phyloP scores from a whole-genome alignment of 2,113 vertebrate genomes.

The Perca fluviatilis region DNA sequence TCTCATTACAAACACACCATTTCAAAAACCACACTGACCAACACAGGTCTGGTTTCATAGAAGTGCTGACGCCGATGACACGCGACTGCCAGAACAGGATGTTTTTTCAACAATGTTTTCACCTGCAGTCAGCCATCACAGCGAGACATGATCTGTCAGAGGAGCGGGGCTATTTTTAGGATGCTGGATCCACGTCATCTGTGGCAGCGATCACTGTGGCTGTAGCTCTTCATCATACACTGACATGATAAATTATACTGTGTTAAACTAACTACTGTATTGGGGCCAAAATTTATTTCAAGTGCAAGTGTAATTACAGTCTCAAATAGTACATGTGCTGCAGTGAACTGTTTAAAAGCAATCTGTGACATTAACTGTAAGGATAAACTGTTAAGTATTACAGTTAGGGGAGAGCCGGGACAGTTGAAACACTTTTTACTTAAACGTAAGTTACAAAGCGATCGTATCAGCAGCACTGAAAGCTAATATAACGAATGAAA shows the following conservation, averaged over 20 bases:
- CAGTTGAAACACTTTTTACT: too few relatives aligned
- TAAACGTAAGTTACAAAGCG: too few relatives aligned
- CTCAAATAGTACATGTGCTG: neutral
- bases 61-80: constrained; percentile 22
- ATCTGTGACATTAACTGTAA: too few relatives aligned
- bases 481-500: too few relatives aligned
- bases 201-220: neutral
- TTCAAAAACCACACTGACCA: neutral
- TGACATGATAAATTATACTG: neutral
- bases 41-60: neutral
- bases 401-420: too few relatives aligned
- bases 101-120: constrained; percentile 48
- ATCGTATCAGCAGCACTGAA: too few relatives aligned
- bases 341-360: neutral
- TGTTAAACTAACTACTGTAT: too few relatives aligned
- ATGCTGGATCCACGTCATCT: neutral
- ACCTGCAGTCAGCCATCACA: constrained; percentile 57
- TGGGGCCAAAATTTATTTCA: neutral
- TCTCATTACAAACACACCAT: too few relatives aligned
- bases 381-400: neutral
- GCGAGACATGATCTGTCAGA: constrained; percentile 54
- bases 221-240: neutral
- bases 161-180: constrained; percentile 61
- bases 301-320: neutral
- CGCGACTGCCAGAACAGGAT: constrained; percentile 26